Conservation (phyloP, 2,888 invertebrate species). For the Drosophila nigritarsus region DNA sequence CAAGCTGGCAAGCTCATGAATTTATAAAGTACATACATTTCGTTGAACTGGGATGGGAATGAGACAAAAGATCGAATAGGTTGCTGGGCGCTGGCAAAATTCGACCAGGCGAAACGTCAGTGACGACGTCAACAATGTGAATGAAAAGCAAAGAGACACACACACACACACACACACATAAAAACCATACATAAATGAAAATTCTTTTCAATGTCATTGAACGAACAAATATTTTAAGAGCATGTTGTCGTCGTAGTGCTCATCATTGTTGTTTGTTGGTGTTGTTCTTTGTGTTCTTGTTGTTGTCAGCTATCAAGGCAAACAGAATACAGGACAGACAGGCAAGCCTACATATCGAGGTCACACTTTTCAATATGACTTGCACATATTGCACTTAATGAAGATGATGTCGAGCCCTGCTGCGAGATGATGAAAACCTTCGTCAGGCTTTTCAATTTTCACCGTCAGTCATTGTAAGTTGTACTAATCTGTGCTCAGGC, state of each 20-base stretch:
- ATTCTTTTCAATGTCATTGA: slow-evolving; percentile 78
- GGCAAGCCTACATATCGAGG: slow-evolving; percentile 47
- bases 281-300: slow-evolving; percentile 10
- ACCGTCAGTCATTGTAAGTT: slow-evolving; percentile 49
- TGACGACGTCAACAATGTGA: slow-evolving; percentile 55
- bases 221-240: slow-evolving; percentile 73
- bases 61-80: slow-evolving; percentile 35
- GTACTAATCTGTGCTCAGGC: slow-evolving; percentile 48
- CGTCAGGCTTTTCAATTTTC: slow-evolving; percentile 58
- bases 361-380: slow-evolving; percentile 48
- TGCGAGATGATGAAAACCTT: slow-evolving; percentile 30
- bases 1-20: slow-evolving; percentile 44
- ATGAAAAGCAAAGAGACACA: slow-evolving; percentile 31
- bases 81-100: slow-evolving; percentile 49
- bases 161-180: slow-evolving; percentile 4
- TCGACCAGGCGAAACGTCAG: slow-evolving; percentile 59
- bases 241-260: slow-evolving; percentile 38
- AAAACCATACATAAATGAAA: slow-evolving; percentile 32
- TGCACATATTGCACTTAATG: slow-evolving; percentile 58
- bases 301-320: slow-evolving; percentile 68
- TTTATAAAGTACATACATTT: slow-evolving; percentile 62
- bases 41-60: slow-evolving; percentile 24
- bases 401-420: slow-evolving; percentile 57
- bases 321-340: slow-evolving; percentile 14
- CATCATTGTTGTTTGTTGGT: slow-evolving; percentile 4